Evolutionary conservation across 1,140 invertebrate species (phyloP).

Genomic region (Drosophila pseudoananassae): DNA sequence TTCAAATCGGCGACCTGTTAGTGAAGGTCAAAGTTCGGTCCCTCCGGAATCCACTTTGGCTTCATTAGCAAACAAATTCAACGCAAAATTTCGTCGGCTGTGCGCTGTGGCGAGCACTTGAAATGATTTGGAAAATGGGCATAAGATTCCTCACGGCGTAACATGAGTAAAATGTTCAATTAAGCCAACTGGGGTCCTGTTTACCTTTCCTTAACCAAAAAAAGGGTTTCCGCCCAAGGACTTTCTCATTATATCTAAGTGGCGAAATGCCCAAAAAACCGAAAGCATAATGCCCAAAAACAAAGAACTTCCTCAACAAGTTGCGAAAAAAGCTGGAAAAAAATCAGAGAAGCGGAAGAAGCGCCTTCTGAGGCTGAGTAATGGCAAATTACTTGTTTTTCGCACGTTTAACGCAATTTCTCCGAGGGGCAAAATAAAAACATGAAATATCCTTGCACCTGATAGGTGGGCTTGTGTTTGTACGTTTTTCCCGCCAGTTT

Average conservation of each 20-base stretch:
- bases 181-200: conserved; percentile 33
- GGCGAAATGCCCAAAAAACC: conserved; percentile 22
- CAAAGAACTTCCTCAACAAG: conserved; percentile 27
- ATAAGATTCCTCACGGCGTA: conserved; percentile 22
- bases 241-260: conserved; percentile 71
- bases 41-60: conserved; percentile 33
- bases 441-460: conserved; percentile 8
- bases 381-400: conserved; percentile 73
- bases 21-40: conserved; percentile 57
- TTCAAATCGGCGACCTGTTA: conserved; percentile 6
- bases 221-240: conserved; percentile 60
- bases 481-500: neutral
- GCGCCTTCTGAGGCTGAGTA: conserved; percentile 43
- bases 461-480: conserved; percentile 10
- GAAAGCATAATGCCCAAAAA: conserved; percentile 7
- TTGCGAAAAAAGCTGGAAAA: conserved; percentile 6
- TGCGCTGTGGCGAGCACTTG: conserved; percentile 45
- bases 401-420: conserved; percentile 78
- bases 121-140: conserved; percentile 65
- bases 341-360: conserved; percentile 36
- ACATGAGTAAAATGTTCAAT: conserved; percentile 70
- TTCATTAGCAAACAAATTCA: conserved; percentile 64
- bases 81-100: neutral
- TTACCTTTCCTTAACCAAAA: conserved; percentile 23
- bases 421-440: conserved; percentile 27